Conservation (phyloP, 2,113 vertebrate species). For the Galbula dea region DNA sequence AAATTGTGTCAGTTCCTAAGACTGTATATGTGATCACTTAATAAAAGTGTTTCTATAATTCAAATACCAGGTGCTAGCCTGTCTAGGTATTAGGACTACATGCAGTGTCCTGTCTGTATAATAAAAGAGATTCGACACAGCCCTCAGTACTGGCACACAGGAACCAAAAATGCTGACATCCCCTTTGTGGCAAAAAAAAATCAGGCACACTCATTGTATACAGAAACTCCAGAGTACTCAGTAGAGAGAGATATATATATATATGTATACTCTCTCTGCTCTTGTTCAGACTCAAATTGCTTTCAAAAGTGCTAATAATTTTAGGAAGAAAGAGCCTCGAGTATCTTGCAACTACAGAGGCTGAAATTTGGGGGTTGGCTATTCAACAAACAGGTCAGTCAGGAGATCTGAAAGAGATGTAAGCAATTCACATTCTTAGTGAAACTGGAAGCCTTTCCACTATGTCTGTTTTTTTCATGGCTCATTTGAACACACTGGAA, state of each 20-base stretch:
- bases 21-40: neutral
- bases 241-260: too few relatives aligned
- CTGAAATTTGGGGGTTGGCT: neutral
- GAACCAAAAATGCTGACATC: neutral
- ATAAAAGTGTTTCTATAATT: neutral
- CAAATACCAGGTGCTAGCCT: neutral
- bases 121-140: neutral
- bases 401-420: neutral
- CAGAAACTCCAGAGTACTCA: too few relatives aligned
- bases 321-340: neutral
- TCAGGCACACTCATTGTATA: neutral
- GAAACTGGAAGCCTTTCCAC: constrained; percentile 10
- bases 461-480: neutral
- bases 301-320: neutral
- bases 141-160: neutral
- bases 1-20: neutral
- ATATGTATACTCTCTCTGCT: neutral
- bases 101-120: neutral
- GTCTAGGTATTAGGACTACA: neutral
- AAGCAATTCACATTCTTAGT: neutral
- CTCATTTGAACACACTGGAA: constrained; percentile 12
- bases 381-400: neutral
- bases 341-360: neutral
- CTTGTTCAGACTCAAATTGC: neutral
- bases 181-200: neutral